Evolutionary conservation across 2,797 vertebrate species (phyloP), one percentile per base, ranked within the genome.

Genomic region (Cynodonichthys magdalenae): DNA sequence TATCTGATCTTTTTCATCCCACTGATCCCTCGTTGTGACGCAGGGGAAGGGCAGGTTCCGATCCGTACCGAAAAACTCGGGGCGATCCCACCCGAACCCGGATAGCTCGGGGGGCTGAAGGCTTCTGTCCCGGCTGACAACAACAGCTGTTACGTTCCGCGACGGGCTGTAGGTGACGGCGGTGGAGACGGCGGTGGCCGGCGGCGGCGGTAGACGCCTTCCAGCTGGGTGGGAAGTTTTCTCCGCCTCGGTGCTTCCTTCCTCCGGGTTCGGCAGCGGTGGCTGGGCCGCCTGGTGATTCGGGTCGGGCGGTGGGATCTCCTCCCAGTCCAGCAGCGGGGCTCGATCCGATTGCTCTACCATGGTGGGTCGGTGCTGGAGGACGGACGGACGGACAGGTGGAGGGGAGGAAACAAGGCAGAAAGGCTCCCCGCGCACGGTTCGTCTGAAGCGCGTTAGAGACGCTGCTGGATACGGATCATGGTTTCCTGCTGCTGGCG

Each of bases 1-100:
- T 81, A 99, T 96, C 86, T 98, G 96, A 71, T 98, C 97, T 24
- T 92, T 94, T 73, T 97, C 96, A 78, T 97, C 96, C 93, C 95
- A 95, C 79, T 94, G 92, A 24, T 87, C 81, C 74, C 84, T 88
- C 50, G 62, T 69, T 0, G 87, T 74, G 18, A 91, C 66, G 47
- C 81, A 87, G 20, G 86, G 80, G 67, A 90, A 91, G 8, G 71
- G 73, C 0, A 62, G 60, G 11, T 20, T 28, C 3, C 77, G 84
- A n/a, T 88, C 87, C 4, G 71, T 45, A 12, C 84, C 86, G 28
- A 79, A 44, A 4, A 82, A 71, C 56, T 81, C 82, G 48, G 83
- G 77, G 50, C 65, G 84, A 71, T 69, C 82, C 72, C 75, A 75
- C 34, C 79, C 86, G 66, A 68, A 85, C 65, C 84, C 90, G 39